Base-by-base conservation (phyloP, 2,797 vertebrate species). In the Enteromius viviparus region DNA sequence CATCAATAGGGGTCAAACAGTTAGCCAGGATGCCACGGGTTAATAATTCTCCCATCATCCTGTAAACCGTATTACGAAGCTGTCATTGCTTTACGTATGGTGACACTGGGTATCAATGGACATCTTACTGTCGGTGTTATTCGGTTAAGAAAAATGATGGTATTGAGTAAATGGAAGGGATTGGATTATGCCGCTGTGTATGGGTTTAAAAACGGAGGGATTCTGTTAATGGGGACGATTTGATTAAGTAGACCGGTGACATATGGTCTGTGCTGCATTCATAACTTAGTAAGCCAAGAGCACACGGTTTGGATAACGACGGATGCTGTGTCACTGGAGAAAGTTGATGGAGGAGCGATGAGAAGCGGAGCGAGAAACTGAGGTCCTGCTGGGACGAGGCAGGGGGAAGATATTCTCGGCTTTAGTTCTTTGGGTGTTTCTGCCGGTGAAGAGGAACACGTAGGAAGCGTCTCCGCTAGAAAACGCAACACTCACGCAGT, bases 61-160 rank as follows among this genome's bases (percentile, higher is more conserved):
- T 74, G 60, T 62, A 83, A 87, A 88, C 76, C 32, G 15, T 80
- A 78, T 87, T 86, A 87, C 40, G 58, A 66, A 66, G 51, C 82
- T 78, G 84, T 85, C 84, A 80, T 58, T 82, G 85, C 83, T 80
- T 79, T 74, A 70, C 37, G 58, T 29, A 68, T 42, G 71, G 79
- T 84, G 86, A 82, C 86, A 81, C 34, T 51, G 81, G 74, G 87
- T 83, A 82, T 75, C 76, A 80, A 84, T 81, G 78, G 81, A 71
- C 85, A 76, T 82, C 81, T 88, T 83, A 84, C 83, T 86, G 90
- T 88, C 86, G 14, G n/a, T 34, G 68, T 89, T 74, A 90, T 89
- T 82, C 11, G 34, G 81, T 88, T 88, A 88, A 76, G 64, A 82
- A 85, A 82, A 89, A 89, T 87, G 81, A 89, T 89, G 76, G 82